Evolutionary conservation across 2,113 vertebrate species (phyloP).

Genomic region (Atractosteus spatula): DNA sequence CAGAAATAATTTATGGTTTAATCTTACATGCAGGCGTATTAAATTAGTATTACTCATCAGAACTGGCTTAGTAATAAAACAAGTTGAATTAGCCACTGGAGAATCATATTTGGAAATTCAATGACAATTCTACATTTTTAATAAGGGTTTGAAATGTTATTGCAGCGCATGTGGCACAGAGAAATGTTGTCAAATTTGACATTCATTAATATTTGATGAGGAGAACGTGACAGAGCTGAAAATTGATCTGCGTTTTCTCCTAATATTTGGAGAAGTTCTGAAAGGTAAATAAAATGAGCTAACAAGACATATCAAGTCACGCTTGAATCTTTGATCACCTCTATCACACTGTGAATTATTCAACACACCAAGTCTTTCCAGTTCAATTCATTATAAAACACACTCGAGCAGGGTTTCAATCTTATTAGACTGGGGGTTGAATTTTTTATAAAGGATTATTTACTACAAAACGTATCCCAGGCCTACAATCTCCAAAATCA

Average conservation of each 20-base stretch:
- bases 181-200: conserved; percentile 76
- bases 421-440: conserved; percentile 72
- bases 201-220: conserved; percentile 79
- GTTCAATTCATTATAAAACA: conserved; percentile 80
- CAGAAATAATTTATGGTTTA: conserved; percentile 80
- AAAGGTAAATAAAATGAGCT: conserved; percentile 80
- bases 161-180: conserved; percentile 60
- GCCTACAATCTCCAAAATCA: conserved; percentile 68
- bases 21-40: conserved; percentile 70
- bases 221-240: conserved; percentile 70
- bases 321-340: conserved; percentile 66
- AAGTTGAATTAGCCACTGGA: conserved; percentile 72
- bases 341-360: conserved; percentile 75
- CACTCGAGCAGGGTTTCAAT: conserved; percentile 71
- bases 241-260: conserved; percentile 77
- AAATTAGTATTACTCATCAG: conserved; percentile 80
- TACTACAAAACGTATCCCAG: conserved; percentile 72
- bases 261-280: conserved; percentile 74
- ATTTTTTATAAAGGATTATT: conserved; percentile 82
- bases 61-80: conserved; percentile 79
- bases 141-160: conserved; percentile 76
- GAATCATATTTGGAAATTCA: conserved; percentile 78
- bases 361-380: conserved; percentile 63
- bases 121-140: conserved; percentile 83
- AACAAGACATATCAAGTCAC: conserved; percentile 70